Base-by-base conservation (phyloP, 1,140 invertebrate species). In the Panulirus ornatus region DNA sequence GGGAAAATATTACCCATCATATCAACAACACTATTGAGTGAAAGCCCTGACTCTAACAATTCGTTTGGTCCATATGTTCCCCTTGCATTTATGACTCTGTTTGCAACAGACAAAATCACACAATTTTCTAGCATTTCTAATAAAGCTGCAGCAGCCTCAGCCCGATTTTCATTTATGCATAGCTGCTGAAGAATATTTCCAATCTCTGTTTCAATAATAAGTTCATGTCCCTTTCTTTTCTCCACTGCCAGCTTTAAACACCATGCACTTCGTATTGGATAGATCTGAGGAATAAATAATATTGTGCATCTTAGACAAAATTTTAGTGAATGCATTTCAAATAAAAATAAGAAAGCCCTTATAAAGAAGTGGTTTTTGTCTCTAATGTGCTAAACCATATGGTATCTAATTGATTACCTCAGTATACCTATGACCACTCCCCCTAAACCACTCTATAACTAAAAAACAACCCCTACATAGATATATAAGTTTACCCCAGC, bases 71-170 rank as follows among this genome's bases (percentile, higher is more conserved):
- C 76, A 36, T 30, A 14, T 9, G 5, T 38, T 58, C 66, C 81
- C 36, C 73, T 71, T 27, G 2, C 40, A 42, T 40, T 36, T 47
- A 38, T 6, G 2, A 70, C 22, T n/a, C 47, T 79, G 22, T 79
- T 51, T 36, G 44, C 16, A 30, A 79, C 44, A 27, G 87, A 76
- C 14, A 83, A 19, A n/a, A 89, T 89, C 34, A 89, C 44, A 42
- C 87, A 73, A 22, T 73, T 58, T 51, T 89, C 87, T 40, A 89
- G 51, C 87, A 89, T 89, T 54, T 83, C 81, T 42, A 89, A 22
- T 34, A 89, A 44, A 30, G 58, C 30, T 38, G 66, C 70, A 19
- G 87, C 87, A 83, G 87, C 87, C 27, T 58, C 63, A 19, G 30
- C 34, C 40, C 87, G 47, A 16, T 63, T 63, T 44, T 83, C 63